These are phyloP conservation scores for Hemithea aestivaria DNA, from an alignment of 2,888 invertebrate genomes.

Conservation along the genomic window DNA sequence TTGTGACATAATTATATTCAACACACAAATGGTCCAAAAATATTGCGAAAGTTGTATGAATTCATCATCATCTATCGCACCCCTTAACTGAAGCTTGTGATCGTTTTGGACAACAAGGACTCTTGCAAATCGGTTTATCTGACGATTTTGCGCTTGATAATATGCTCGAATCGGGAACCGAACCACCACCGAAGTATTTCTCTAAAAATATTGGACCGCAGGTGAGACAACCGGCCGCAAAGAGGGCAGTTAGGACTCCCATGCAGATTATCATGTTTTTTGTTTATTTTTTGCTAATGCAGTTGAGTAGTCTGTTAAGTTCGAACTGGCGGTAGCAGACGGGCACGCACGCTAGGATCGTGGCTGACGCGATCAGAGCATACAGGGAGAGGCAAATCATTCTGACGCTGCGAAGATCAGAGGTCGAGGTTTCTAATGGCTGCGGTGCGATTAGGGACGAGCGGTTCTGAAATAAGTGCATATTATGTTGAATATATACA, in stretches of 20 bases:
- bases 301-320: constrained; percentile 50
- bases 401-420: constrained; percentile 4
- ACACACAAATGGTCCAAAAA: too few species aligned
- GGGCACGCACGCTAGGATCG: constrained; percentile 61
- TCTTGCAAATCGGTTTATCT: constrained; percentile 38
- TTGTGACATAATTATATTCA: too few species aligned
- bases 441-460: constrained; percentile 7
- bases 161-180: too few species aligned
- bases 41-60: too few species aligned
- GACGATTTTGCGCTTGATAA: too few species aligned
- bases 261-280: constrained; percentile 54
- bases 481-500: too few species aligned
- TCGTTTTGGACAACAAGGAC: constrained; percentile 44
- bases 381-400: constrained; percentile 71
- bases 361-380: constrained; percentile 61
- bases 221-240: constrained; percentile 45
- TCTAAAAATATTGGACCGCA: constrained; percentile 51
- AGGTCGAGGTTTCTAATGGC: constrained; percentile 5
- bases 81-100: constrained; percentile 13
- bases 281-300: constrained; percentile 48
- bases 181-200: too few species aligned
- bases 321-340: constrained; percentile 57
- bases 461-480: constrained; percentile 15
- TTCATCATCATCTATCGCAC: constrained; percentile 5
- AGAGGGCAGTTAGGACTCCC: constrained; percentile 41